Percentiles rank a stretch among this genome's conserved stretches.
phyloP scores from a whole-genome alignment of 2,888 invertebrate genomes.

The Chalcosyrphus nemorum region DNA sequence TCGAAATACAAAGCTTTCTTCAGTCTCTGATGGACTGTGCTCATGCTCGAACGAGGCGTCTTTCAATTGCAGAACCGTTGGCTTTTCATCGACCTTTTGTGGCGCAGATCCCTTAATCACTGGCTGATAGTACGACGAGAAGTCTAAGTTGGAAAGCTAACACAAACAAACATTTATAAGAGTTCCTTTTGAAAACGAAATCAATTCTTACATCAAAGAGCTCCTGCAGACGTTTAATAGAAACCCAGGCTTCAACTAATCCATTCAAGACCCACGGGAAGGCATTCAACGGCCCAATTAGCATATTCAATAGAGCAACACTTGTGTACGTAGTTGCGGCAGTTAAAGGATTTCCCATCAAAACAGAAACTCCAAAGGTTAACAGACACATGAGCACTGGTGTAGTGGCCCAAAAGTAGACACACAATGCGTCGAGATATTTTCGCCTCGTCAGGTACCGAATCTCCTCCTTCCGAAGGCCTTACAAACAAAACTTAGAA shows the following conservation, averaged over 20 bases:
- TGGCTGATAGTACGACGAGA: slow-evolving; percentile 80
- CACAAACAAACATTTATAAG: no score
- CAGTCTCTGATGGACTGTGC: slow-evolving; percentile 31
- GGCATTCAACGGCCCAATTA: slow-evolving; percentile 97
- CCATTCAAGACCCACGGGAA: slow-evolving; percentile 99
- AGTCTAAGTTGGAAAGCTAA: slow-evolving; percentile 79
- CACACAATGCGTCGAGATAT: slow-evolving; percentile 98
- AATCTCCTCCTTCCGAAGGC: slow-evolving; percentile 87
- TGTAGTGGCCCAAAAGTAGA: slow-evolving; percentile 99
- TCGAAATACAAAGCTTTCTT: slow-evolving; percentile 74
- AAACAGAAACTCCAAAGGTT: slow-evolving; percentile 90
- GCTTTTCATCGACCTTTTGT: slow-evolving; percentile 82
- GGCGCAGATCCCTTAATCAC: slow-evolving; percentile 76
- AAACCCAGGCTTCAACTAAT: slow-evolving; percentile 97
- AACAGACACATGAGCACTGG: slow-evolving; percentile 94
- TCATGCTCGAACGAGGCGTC: slow-evolving; percentile 84
- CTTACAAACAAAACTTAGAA: slow-evolving; percentile 79
- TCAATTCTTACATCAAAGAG: slow-evolving; percentile 87
- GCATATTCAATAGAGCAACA: slow-evolving; percentile 96
- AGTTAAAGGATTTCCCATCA: slow-evolving; percentile 90
- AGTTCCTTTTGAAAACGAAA: no score
- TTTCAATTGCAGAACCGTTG: slow-evolving; percentile 84
- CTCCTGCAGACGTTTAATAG: slow-evolving; percentile 92
- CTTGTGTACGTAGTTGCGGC: slow-evolving; percentile 97
- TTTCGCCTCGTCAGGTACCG: slow-evolving; percentile 92